A percentile compares a stretch with the other conserved stretches of the same genome.
phyloP scores from a whole-genome alignment of 2,113 vertebrate species.

The Microcebus jonahi region DNA sequence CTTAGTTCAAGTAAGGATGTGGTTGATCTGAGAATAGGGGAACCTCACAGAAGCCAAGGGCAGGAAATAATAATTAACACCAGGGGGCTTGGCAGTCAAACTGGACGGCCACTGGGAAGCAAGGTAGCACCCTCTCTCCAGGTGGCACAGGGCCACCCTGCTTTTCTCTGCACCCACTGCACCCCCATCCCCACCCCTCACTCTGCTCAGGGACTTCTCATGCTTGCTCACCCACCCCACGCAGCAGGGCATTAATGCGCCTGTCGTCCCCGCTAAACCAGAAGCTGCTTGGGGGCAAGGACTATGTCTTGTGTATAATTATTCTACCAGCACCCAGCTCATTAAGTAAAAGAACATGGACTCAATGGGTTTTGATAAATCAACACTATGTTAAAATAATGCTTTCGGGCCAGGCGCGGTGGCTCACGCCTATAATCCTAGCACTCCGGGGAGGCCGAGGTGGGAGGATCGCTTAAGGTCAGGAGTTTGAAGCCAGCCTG shows the following conservation, averaged over 20 bases:
- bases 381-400: not conserved
- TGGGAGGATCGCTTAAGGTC: too few species aligned
- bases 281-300: not conserved
- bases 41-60: not conserved
- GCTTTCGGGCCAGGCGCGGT: not conserved
- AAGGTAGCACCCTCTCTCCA: not conserved
- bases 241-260: not conserved
- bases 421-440: too few species aligned
- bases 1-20: not conserved
- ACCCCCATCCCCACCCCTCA: not conserved
- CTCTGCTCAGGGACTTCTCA: not conserved
- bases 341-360: not conserved
- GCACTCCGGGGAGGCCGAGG: too few species aligned
- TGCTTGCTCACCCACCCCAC: not conserved
- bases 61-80: not conserved
- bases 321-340: not conserved
- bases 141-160: not conserved
- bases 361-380: not conserved
- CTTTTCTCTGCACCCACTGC: not conserved
- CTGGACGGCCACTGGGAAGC: not conserved
- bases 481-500: too few species aligned
- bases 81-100: not conserved
- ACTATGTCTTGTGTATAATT: not conserved
- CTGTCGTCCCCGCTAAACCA: not conserved
- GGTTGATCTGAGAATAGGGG: not conserved